Conservation (phyloP, 2,113 vertebrate species). For the Paradoxurus hermaphroditus region DNA sequence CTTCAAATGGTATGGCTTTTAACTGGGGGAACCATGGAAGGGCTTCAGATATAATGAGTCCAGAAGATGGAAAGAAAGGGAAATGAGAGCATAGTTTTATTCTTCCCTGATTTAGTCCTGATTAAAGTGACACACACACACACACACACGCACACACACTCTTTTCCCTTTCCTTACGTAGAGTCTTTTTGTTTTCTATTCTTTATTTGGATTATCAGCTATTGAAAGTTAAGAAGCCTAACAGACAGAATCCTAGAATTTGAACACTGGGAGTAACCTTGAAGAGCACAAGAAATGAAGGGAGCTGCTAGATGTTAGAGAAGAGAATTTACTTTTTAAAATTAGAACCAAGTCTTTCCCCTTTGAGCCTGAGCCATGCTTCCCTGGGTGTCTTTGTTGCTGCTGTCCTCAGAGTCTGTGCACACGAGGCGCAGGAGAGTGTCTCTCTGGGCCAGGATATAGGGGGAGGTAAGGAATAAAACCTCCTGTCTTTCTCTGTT, state of each 20-base stretch:
- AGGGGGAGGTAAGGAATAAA: neutral
- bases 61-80: neutral
- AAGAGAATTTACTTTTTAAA: neutral
- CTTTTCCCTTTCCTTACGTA: neutral
- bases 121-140: neutral
- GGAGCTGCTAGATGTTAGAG: neutral
- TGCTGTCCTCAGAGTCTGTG: neutral
- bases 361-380: neutral
- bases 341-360: neutral
- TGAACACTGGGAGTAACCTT: conserved; percentile 21
- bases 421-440: neutral
- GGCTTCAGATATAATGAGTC: neutral
- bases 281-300: neutral
- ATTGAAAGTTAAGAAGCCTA: neutral
- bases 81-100: neutral
- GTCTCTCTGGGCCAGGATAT: neutral
- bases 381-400: neutral
- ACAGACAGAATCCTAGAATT: neutral
- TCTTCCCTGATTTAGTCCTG: neutral
- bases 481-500: neutral
- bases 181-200: neutral
- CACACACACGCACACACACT: neutral
- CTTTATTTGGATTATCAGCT: neutral
- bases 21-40: neutral
- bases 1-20: neutral